phyloP scores from a whole-genome alignment of 2,113 vertebrate species.

The Gadus macrocephalus region DNA sequence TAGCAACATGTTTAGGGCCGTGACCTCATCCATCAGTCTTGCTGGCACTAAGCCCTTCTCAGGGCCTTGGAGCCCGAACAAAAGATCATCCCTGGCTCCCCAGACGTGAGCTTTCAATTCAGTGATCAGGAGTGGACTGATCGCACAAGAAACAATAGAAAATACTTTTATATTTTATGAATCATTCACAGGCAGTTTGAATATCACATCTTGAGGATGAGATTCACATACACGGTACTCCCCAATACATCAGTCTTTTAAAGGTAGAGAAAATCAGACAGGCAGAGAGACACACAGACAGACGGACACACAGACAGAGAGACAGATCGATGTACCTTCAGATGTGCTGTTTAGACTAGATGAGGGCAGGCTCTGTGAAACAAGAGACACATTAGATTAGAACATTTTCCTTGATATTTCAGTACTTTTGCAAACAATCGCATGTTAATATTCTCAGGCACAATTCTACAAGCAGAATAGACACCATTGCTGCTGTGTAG shows the following conservation, averaged over 20 bases:
- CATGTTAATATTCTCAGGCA: too few relatives aligned
- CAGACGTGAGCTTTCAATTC: background rate
- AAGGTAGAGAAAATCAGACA: background rate
- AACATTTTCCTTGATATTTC: too few relatives aligned
- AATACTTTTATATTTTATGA: too few relatives aligned
- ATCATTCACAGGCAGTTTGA: too few relatives aligned
- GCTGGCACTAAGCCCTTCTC: background rate
- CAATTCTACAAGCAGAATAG: too few relatives aligned
- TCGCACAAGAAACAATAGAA: too few relatives aligned
- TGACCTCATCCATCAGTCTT: background rate
- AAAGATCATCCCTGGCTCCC: conserved; percentile 20
- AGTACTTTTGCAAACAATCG: too few relatives aligned
- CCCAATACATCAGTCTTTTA: background rate
- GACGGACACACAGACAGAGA: background rate
- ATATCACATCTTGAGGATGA: too few relatives aligned
- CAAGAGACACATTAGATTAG: conserved; percentile 2
- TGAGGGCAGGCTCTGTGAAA: conserved; percentile 62
- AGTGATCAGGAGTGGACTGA: too few relatives aligned
- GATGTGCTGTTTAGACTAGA: conserved; percentile 52
- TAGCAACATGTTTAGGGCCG: background rate
- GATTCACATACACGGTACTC: too few relatives aligned
- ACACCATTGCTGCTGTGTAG: too few relatives aligned
- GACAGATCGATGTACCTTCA: conserved; percentile 56
- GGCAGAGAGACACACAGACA: background rate
- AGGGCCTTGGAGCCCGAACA: too few relatives aligned